Evolutionary conservation across 2,888 invertebrate species (phyloP).

Genomic region (Nymphalis urticae): DNA sequence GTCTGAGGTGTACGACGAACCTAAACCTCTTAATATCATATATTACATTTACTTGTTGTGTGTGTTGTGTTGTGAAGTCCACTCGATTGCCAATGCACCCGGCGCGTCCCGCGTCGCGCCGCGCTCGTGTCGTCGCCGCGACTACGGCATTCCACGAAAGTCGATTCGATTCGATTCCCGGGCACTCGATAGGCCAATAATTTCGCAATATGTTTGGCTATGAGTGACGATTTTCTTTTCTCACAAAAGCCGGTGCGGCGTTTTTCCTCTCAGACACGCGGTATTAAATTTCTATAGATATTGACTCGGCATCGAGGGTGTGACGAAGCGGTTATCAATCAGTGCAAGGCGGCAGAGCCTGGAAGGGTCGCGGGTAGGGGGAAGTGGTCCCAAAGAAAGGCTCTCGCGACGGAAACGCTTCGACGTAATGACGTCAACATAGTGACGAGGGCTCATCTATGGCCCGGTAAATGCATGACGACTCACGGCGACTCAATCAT

Average conservation of each 20-base stretch:
- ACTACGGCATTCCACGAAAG: neutral
- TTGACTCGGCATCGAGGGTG: slow-evolving; percentile 16
- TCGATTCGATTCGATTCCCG: slow-evolving; percentile 9
- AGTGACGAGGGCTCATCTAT: slow-evolving; percentile 6
- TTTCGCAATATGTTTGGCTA: slow-evolving; percentile 15
- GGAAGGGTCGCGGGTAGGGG: neutral
- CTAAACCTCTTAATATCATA: too few relatives aligned
- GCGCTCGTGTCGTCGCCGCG: neutral
- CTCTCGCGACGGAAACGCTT: slow-evolving; percentile 18
- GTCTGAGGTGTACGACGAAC: too few relatives aligned
- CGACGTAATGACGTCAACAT: slow-evolving; percentile 27
- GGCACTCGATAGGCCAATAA: slow-evolving; percentile 4
- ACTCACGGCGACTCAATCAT: slow-evolving; percentile 1
- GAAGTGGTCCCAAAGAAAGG: slow-evolving; percentile 20
- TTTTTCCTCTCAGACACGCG: slow-evolving; percentile 20
- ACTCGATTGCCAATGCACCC: too few relatives aligned
- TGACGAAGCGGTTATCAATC: slow-evolving; percentile 26
- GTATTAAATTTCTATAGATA: slow-evolving; percentile 33
- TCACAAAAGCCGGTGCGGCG: slow-evolving; percentile 17
- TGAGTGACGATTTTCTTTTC: slow-evolving; percentile 14
- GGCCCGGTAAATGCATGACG: neutral
- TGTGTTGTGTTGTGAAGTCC: too few relatives aligned
- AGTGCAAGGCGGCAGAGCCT: slow-evolving; percentile 14
- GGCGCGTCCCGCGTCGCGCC: too few relatives aligned
- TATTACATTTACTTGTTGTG: too few relatives aligned